phyloP scores from a whole-genome alignment of 1,140 invertebrate genomes.

The Bombus impatiens region DNA sequence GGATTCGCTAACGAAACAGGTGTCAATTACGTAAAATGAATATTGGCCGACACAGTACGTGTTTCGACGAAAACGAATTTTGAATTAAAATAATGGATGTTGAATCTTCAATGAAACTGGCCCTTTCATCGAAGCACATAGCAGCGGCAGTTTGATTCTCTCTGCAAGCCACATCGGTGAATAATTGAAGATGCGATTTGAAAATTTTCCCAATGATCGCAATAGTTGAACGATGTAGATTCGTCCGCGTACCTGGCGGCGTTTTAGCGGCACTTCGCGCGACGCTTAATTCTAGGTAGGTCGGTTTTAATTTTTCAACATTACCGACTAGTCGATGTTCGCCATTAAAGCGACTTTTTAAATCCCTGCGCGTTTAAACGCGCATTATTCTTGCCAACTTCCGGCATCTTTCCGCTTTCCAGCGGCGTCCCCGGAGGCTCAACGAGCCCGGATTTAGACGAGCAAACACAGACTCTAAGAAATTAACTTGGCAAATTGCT shows the following conservation, averaged over 20 bases:
- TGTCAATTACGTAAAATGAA: background rate
- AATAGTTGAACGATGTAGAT: background rate
- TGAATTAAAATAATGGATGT: constrained; percentile 28
- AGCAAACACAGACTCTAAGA: constrained; percentile 32
- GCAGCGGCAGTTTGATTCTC: background rate
- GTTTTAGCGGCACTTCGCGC: background rate
- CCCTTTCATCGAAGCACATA: too few relatives aligned
- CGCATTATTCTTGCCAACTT: background rate
- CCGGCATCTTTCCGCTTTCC: background rate
- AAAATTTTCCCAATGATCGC: background rate
- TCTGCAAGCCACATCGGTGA: background rate
- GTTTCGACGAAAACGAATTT: background rate
- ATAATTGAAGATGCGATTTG: constrained; percentile 18
- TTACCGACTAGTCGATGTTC: background rate
- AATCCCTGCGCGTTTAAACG: background rate
- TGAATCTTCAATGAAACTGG: constrained; percentile 4
- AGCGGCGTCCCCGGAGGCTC: background rate
- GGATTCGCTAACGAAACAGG: background rate
- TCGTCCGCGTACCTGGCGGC: background rate
- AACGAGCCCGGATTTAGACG: background rate
- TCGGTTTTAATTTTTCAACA: background rate
- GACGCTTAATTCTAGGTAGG: background rate
- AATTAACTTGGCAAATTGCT: constrained; percentile 38
- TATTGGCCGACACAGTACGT: too few relatives aligned
- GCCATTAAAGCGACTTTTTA: constrained; percentile 21